Conservation (phyloP, 2,888 invertebrate species). For the Meganola albula region DNA sequence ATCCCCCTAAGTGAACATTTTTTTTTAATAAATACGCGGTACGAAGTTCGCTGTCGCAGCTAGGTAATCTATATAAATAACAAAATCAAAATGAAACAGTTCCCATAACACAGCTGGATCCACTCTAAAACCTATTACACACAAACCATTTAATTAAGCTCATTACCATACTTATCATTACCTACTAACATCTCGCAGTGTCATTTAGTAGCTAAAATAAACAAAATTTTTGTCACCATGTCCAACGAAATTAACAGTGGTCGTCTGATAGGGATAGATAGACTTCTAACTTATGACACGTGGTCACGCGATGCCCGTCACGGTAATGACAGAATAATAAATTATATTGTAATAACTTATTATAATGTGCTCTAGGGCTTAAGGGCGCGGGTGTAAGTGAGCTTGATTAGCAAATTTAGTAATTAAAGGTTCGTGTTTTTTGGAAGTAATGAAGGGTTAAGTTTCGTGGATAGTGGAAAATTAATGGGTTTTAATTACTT, state of each 20-base stretch:
- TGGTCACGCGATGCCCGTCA: constrained; percentile 67
- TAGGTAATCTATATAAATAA: too few species aligned
- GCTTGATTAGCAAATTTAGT: constrained; percentile 64
- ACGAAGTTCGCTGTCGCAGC: too few species aligned
- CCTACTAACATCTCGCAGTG: constrained; percentile 35
- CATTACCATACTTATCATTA: constrained; percentile 59
- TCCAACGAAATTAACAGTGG: constrained; percentile 69
- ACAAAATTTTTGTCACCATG: constrained; percentile 76
- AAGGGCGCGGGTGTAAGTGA: constrained; percentile 50
- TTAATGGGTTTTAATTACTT: constrained; percentile 16
- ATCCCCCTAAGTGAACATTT: too few species aligned
- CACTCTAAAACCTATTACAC: constrained; percentile 52
- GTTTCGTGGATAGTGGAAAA: constrained; percentile 17
- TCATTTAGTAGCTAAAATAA: constrained; percentile 60
- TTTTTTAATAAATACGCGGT: too few species aligned
- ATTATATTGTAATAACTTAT: constrained; percentile 75
- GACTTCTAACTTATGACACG: constrained; percentile 64
- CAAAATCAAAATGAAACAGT: too few species aligned
- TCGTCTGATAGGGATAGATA: constrained; percentile 41
- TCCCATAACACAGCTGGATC: constrained; percentile 51
- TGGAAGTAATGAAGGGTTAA: constrained; percentile 56
- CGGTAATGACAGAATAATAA: constrained; percentile 75
- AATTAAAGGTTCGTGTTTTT: constrained; percentile 47
- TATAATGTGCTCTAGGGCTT: constrained; percentile 64
- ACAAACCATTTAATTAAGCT: constrained; percentile 53